These are phyloP conservation scores for Aproaerema taeniolella DNA, from an alignment of 2,888 invertebrate genomes.

Conservation along the genomic window DNA sequence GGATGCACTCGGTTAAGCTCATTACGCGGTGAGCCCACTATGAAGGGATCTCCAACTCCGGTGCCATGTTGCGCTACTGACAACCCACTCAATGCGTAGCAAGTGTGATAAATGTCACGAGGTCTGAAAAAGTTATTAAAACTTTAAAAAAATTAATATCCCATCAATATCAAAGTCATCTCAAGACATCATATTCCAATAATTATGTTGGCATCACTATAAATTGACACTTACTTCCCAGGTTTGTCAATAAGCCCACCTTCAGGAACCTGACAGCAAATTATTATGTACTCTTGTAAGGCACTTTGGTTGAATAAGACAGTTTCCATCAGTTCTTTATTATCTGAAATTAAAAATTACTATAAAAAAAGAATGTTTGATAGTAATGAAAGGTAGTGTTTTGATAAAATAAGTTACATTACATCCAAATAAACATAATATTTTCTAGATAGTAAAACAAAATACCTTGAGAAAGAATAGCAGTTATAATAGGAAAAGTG, in stretches of 20 bases:
- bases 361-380: neutral
- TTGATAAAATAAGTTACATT: no score
- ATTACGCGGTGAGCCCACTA: slow-evolving; percentile 83
- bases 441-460: slow-evolving; percentile 2
- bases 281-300: slow-evolving; percentile 95
- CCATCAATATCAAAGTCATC: no score
- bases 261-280: slow-evolving; percentile 91
- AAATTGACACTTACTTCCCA: slow-evolving; percentile 83
- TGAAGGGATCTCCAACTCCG: slow-evolving; percentile 61
- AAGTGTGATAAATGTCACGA: slow-evolving; percentile 97
- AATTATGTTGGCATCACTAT: slow-evolving; percentile 10
- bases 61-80: slow-evolving; percentile 91
- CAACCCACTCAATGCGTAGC: slow-evolving; percentile 96
- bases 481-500: slow-evolving; percentile 91
- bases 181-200: no score
- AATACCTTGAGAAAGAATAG: slow-evolving; percentile 78
- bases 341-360: slow-evolving; percentile 44
- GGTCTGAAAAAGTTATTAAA: slow-evolving; percentile 71
- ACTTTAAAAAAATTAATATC: slow-evolving; percentile 24
- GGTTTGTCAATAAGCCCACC: slow-evolving; percentile 99
- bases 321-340: slow-evolving; percentile 71
- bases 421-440: no score
- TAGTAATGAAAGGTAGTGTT: neutral
- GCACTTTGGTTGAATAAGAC: slow-evolving; percentile 90
- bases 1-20: slow-evolving; percentile 88